phyloP scores from a whole-genome alignment of 2,888 invertebrate species.

The Melanostoma mellinum region DNA sequence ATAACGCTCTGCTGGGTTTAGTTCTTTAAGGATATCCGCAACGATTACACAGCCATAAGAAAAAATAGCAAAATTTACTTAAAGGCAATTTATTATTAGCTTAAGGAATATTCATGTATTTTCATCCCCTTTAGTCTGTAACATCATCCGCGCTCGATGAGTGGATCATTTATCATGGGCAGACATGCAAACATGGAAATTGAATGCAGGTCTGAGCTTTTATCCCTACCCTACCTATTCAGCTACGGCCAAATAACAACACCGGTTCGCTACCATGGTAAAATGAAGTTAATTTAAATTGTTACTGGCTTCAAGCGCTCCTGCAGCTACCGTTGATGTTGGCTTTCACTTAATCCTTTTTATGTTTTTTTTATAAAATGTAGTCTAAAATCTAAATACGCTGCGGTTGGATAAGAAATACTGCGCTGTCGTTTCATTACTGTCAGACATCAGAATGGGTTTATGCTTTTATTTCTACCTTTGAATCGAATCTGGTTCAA shows the following conservation, averaged over 20 bases:
- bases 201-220: slow-evolving; percentile 58
- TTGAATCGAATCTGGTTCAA: too few relatives aligned
- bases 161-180: slow-evolving; percentile 51
- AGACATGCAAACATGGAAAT: slow-evolving; percentile 63
- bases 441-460: too few relatives aligned
- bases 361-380: slow-evolving; percentile 9
- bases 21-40: slow-evolving; percentile 43
- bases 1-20: slow-evolving; percentile 4
- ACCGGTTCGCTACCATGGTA: slow-evolving; percentile 1
- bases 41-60: slow-evolving; percentile 13
- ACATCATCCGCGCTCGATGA: slow-evolving; percentile 15
- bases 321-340: slow-evolving; percentile 2
- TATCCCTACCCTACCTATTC: slow-evolving; percentile 34
- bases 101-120: slow-evolving; percentile 56
- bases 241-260: slow-evolving; percentile 11
- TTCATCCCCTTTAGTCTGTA: slow-evolving; percentile 32
- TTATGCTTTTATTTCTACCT: too few relatives aligned
- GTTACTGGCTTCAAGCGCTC: not conserved
- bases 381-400: too few relatives aligned
- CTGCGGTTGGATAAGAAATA: too few relatives aligned
- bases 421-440: too few relatives aligned
- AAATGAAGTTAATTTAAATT: not conserved
- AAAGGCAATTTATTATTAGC: slow-evolving; percentile 57
- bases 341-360: slow-evolving; percentile 19
- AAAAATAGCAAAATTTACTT: slow-evolving; percentile 6